phyloP scores from a whole-genome alignment of 2,113 vertebrate genomes.

The Ptychochromis oligacanthus region DNA sequence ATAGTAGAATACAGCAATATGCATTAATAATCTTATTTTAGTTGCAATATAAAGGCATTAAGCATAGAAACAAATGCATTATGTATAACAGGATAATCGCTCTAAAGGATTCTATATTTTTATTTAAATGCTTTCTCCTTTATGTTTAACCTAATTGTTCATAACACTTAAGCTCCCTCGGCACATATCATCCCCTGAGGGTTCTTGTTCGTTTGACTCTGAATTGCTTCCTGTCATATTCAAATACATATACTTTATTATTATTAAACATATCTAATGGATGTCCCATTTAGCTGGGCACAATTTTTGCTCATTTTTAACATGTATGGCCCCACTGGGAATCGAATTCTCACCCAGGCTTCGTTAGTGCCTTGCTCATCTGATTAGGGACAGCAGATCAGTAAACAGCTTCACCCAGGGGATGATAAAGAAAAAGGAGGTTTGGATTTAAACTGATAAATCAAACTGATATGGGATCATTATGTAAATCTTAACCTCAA shows the following conservation, averaged over 20 bases:
- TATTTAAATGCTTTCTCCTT: conserved; percentile 2
- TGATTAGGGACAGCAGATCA: conserved; percentile 50
- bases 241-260: conserved; percentile 35
- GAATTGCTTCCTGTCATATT: conserved; percentile 1
- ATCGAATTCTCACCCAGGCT: conserved; percentile 47
- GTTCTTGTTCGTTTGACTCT: conserved; percentile 5
- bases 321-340: conserved; percentile 34
- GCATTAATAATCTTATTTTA: not conserved
- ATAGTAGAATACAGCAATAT: not conserved
- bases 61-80: not conserved
- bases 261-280: conserved; percentile 51
- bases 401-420: conserved; percentile 54
- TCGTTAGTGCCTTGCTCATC: conserved; percentile 53
- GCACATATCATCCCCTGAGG: conserved; percentile 10
- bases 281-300: conserved; percentile 31
- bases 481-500: conserved; percentile 68
- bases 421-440: conserved; percentile 19
- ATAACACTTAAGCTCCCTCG: conserved; percentile 19
- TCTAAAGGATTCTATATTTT: conserved; percentile 11
- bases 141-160: conserved; percentile 30
- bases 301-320: conserved; percentile 36
- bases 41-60: not conserved
- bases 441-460: conserved; percentile 58
- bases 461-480: conserved; percentile 62
- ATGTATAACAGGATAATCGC: not conserved